A percentile compares a stretch with the other conserved stretches of the same genome.
Evolutionary conservation across 2,797 vertebrate species (phyloP).

Genomic region (Muraenolepis orangiensis): DNA sequence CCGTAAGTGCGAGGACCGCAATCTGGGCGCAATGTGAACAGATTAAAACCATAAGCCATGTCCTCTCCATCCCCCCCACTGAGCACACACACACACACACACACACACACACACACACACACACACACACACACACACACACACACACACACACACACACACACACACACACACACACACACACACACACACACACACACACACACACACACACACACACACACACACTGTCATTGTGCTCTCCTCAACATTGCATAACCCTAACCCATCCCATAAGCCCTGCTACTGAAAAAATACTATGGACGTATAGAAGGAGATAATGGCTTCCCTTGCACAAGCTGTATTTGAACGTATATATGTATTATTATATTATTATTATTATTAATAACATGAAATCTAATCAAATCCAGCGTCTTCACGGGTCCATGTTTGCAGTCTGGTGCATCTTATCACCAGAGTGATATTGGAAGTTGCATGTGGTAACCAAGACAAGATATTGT

Average conservation of each 20-base stretch:
- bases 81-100: not conserved
- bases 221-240: not conserved
- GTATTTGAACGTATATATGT: not conserved
- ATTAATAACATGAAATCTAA: slow-evolving; percentile 1
- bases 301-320: not conserved
- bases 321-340: not conserved
- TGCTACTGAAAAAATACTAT: not conserved
- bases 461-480: not conserved
- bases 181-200: slow-evolving; percentile 6
- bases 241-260: not conserved
- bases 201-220: not conserved
- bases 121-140: slow-evolving; percentile 1
- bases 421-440: not conserved
- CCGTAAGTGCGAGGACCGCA: not conserved
- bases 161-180: no score
- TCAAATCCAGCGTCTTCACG: not conserved
- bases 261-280: not conserved
- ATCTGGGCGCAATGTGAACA: not conserved
- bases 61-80: not conserved
- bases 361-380: no score
- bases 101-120: no score
- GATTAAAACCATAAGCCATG: not conserved
- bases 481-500: not conserved
- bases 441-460: not conserved
- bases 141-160: not conserved